Evolutionary conservation across 2,888 invertebrate genomes (phyloP).

Genomic region (Temnothorax rugatulus): DNA sequence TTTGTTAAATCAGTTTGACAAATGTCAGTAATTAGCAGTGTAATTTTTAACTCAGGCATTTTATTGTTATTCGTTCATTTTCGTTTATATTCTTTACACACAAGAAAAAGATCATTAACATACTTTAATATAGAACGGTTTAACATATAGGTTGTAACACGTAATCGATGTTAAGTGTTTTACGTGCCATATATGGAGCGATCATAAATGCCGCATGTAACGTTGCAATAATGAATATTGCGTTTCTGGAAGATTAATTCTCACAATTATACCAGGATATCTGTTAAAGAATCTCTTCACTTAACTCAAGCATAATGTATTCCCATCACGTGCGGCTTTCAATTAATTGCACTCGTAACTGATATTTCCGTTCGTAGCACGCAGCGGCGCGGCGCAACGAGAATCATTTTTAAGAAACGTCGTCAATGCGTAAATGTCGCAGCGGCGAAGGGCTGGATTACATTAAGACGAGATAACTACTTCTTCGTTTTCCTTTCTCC

Average conservation of each 20-base stretch:
- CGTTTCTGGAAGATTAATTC: constrained; percentile 48
- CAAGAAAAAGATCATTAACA: not conserved
- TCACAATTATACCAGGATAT: constrained; percentile 39
- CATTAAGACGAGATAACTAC: constrained; percentile 61
- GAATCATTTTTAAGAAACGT: constrained; percentile 56
- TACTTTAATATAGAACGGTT: not conserved
- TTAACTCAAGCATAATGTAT: constrained; percentile 50
- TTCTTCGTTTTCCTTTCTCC: constrained; percentile 50
- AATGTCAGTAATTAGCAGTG: not conserved
- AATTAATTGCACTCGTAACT: constrained; percentile 53
- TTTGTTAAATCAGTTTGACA: not conserved
- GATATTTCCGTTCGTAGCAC: constrained; percentile 45
- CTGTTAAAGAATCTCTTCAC: constrained; percentile 46
- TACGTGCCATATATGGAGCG: not conserved
- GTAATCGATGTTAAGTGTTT: constrained; percentile 11
- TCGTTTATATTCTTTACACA: not conserved
- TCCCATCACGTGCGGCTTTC: constrained; percentile 47
- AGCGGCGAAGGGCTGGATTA: not conserved
- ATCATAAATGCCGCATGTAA: constrained; percentile 28
- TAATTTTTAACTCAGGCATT: not conserved
- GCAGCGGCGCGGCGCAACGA: constrained; percentile 17
- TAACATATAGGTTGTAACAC: not conserved
- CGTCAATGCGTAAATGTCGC: constrained; percentile 62
- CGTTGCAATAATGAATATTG: constrained; percentile 37
- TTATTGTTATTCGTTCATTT: not conserved